A percentile compares a stretch with the other conserved stretches of the same genome.
Conservation (phyloP, 2,888 invertebrate species). For the Iphiclides podalirius region DNA sequence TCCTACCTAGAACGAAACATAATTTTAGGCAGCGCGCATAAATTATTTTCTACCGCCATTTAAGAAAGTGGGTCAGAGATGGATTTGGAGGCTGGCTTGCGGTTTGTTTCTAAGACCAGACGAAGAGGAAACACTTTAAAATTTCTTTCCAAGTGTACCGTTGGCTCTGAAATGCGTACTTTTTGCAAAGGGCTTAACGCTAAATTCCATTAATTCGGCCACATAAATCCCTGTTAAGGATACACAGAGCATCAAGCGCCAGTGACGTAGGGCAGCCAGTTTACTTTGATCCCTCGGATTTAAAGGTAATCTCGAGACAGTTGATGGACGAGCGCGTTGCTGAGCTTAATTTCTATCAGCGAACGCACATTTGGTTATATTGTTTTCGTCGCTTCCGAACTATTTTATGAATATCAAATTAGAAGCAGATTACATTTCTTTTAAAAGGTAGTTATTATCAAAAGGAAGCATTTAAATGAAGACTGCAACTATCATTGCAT, state of each 20-base stretch:
- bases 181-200: constrained; percentile 52
- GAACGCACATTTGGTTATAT: constrained; percentile 14
- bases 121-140: constrained; percentile 6
- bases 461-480: too few relatives aligned
- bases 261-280: constrained; percentile 26
- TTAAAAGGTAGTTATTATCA: too few relatives aligned
- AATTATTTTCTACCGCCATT: too few relatives aligned
- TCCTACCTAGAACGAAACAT: too few relatives aligned
- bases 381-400: background rate
- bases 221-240: constrained; percentile 52
- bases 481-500: too few relatives aligned
- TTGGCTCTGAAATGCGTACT: constrained; percentile 34
- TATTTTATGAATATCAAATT: too few relatives aligned
- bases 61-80: too few relatives aligned
- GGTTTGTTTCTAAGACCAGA: too few relatives aligned
- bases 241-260: constrained; percentile 29
- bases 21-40: background rate
- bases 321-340: constrained; percentile 19
- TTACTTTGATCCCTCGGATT: constrained; percentile 25
- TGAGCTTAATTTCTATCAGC: constrained; percentile 25
- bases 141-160: constrained; percentile 21
- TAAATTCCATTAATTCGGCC: constrained; percentile 57
- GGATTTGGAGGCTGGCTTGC: too few relatives aligned
- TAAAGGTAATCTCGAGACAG: constrained; percentile 25
- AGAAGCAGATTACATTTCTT: too few relatives aligned